phyloP scores from a whole-genome alignment of 2,888 invertebrate genomes.

The Drosophila testacea region DNA sequence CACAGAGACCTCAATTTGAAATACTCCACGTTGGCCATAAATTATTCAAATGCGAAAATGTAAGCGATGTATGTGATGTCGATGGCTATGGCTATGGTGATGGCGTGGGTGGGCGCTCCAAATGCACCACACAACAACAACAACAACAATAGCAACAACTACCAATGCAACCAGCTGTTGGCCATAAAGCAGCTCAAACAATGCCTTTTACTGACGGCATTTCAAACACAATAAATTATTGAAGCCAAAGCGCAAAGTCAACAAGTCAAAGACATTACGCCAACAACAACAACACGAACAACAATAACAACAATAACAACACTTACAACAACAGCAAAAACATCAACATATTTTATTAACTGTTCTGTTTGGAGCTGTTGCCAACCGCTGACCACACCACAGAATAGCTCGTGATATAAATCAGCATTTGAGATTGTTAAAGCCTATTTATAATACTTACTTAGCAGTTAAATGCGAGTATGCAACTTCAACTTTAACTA shows the following conservation, averaged over 20 bases:
- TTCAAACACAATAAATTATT: conserved; percentile 77
- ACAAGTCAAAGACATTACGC: conserved; percentile 74
- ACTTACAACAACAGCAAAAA: conserved; percentile 9
- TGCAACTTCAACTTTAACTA: conserved; percentile 38
- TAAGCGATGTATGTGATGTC: conserved; percentile 9
- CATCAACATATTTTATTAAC: conserved; percentile 32
- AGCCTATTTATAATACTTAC: conserved; percentile 51
- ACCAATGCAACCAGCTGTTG: conserved; percentile 59
- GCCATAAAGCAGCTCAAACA: conserved; percentile 69
- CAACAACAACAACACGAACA: conserved; percentile 30
- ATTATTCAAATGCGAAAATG: conserved; percentile 50
- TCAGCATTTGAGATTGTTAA: conserved; percentile 61
- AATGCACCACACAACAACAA: conserved; percentile 39
- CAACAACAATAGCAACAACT: conserved; percentile 3
- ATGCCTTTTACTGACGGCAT: conserved; percentile 71
- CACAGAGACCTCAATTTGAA: conserved; percentile 19
- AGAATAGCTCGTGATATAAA: conserved; percentile 64
- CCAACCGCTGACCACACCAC: conserved; percentile 46
- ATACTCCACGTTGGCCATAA: conserved; percentile 41
- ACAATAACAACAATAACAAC: conserved; percentile 31
- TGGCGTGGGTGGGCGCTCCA: conserved; percentile 64
- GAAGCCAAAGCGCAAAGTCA: conserved; percentile 73
- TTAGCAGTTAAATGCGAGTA: conserved; percentile 20
- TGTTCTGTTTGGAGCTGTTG: conserved; percentile 43
- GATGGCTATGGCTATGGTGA: neutral